Conservation (phyloP, 1,140 invertebrate genomes). For the Ptiloglossa arizonensis region DNA sequence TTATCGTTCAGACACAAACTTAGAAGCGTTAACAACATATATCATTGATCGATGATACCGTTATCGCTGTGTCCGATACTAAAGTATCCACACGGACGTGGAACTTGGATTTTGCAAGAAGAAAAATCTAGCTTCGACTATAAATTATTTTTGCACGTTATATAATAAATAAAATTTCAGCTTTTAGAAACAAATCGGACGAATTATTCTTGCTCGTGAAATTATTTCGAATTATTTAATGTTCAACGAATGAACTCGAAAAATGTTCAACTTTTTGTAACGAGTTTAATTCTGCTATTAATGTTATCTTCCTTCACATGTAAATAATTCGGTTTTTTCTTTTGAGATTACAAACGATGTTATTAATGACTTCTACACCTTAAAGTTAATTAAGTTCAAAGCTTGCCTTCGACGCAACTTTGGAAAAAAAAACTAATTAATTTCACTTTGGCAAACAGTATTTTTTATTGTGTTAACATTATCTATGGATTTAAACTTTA, state of each 20-base stretch:
- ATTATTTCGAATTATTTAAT: neutral
- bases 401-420: neutral
- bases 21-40: conserved; percentile 12
- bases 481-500: neutral
- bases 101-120: neutral
- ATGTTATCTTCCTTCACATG: no score
- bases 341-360: neutral
- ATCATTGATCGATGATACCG: conserved; percentile 28
- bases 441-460: neutral
- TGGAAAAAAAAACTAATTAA: neutral
- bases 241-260: neutral
- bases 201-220: no score
- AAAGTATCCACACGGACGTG: neutral
- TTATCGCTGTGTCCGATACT: neutral
- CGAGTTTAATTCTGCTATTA: no score
- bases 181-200: no score
- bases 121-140: no score
- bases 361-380: neutral
- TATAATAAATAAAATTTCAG: no score
- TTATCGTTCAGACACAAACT: conserved; percentile 14
- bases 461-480: no score
- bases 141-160: no score
- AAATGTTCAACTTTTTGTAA: neutral
- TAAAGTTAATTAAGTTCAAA: neutral
- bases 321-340: neutral